Base-by-base conservation (phyloP, 2,888 invertebrate genomes). In the Tenthredo distinguenda region DNA sequence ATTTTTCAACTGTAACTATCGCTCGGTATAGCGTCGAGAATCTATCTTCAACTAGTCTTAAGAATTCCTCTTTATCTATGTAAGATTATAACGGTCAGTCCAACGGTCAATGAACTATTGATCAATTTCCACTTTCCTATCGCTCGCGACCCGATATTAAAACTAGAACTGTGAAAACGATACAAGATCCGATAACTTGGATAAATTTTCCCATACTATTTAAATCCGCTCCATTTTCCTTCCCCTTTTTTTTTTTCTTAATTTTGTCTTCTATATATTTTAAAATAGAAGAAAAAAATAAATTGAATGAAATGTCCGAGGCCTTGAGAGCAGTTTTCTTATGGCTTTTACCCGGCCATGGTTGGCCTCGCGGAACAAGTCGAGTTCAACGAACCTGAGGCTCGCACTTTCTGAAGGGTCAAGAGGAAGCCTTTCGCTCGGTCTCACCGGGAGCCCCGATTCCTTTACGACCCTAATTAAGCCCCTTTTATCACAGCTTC, bases 321-420 rank as follows among this genome's bases (percentile, higher is more conserved):
- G 26, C 55, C 77, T 55, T 77, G 50, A 34, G 9, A 68, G 62
- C 0, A 21, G 62, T 31, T 31, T 62, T 31, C 68, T 34, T 34
- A 68, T 68, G 31, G 68, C 34, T 40, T 74, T 74, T 43, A 43
- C 18, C 26, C 37, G 18, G 18, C 79, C 58, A 55, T 47, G 40
- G 21, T 43, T 43, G 10, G 21, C 21, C 81, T 62, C 37, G 81
- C 62, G 62, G 62, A 81, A 43, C 21, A 31, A 81, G 26, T 34
- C 40, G 62, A n/a, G 81, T 37, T 58, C 81, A 62, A 81, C 62
- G 65, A 81, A 58, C 58, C 37, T 40, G 26, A 40, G 65, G 81
- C 62, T 81, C 62, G 81, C 81, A 81, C 81, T 81, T 81, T 81
- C 81, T 62, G 77, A 65, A 81, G 81, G 81, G 40, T 81, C 81